These are phyloP conservation scores for Hirundichthys speculiger DNA, from an alignment of 2,113 vertebrate species.

Conservation along the genomic window DNA sequence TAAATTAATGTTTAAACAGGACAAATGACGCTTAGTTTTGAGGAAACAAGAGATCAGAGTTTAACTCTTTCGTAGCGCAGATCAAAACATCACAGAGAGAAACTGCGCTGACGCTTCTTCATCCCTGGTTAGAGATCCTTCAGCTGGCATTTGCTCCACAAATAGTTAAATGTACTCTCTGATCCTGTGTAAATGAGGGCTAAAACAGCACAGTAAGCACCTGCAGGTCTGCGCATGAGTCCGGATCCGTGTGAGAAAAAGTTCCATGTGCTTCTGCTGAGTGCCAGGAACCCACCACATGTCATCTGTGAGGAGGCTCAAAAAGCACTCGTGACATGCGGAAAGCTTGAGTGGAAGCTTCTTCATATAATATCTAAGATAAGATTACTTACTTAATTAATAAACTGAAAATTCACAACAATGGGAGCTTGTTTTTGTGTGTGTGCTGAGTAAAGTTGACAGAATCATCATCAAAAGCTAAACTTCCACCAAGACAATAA, in stretches of 20 bases:
- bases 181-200: conserved; percentile 37
- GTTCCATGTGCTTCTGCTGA: conserved; percentile 4
- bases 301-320: not conserved
- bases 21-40: conserved; percentile 17
- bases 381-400: too few relatives aligned
- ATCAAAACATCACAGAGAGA: conserved; percentile 25
- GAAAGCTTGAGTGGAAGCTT: too few relatives aligned
- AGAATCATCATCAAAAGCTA: too few relatives aligned
- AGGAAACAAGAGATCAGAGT: conserved; percentile 36
- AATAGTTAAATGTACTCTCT: conserved; percentile 37
- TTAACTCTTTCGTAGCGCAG: conserved; percentile 25
- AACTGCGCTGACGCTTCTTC: not conserved
- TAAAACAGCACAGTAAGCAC: conserved; percentile 45
- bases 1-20: conserved; percentile 31
- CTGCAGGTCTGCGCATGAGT: conserved; percentile 43
- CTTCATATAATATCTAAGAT: too few relatives aligned
- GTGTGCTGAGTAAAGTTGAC: too few relatives aligned
- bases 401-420: too few relatives aligned
- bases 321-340: too few relatives aligned
- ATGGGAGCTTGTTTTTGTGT: too few relatives aligned
- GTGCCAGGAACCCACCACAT: conserved; percentile 3
- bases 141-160: conserved; percentile 35
- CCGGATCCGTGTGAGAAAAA: conserved; percentile 34
- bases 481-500: too few relatives aligned
- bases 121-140: conserved; percentile 25